Evolutionary conservation across 2,888 invertebrate genomes (phyloP).

Genomic region (Keiferia lycopersicella): DNA sequence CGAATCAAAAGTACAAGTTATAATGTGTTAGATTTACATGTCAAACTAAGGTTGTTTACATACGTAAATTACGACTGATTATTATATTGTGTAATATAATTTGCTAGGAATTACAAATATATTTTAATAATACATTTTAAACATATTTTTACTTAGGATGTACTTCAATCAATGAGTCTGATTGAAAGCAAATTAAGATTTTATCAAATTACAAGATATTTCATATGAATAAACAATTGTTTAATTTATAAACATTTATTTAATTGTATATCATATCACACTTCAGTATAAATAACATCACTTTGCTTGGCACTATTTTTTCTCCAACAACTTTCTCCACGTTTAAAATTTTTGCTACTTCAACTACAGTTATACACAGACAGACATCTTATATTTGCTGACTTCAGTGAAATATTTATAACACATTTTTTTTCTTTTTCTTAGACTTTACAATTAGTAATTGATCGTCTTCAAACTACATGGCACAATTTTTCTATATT

Average conservation of each 20-base stretch:
- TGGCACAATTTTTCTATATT: not conserved
- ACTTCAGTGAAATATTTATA: no score
- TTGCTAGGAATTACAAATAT: not conserved
- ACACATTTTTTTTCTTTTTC: no score
- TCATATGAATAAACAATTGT: conserved; percentile 7
- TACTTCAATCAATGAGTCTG: not conserved
- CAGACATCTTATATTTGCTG: not conserved
- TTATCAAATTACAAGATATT: conserved; percentile 10
- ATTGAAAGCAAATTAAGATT: conserved; percentile 4
- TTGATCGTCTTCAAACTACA: no score
- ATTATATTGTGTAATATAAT: not conserved
- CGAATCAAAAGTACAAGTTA: no score
- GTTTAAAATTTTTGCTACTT: not conserved
- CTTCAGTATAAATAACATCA: not conserved
- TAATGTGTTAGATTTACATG: not conserved
- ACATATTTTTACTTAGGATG: not conserved
- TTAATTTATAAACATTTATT: conserved; percentile 17
- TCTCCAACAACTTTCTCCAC: not conserved
- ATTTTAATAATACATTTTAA: not conserved
- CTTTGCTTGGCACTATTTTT: not conserved
- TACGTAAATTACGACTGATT: conserved; percentile 1
- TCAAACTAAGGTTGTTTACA: not conserved
- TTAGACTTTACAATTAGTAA: no score
- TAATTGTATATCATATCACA: not conserved
- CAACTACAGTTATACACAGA: not conserved